Base-by-base conservation (phyloP, 53 echinoderm and acorn worm genomes). In the Actinopyga echinites region DNA sequence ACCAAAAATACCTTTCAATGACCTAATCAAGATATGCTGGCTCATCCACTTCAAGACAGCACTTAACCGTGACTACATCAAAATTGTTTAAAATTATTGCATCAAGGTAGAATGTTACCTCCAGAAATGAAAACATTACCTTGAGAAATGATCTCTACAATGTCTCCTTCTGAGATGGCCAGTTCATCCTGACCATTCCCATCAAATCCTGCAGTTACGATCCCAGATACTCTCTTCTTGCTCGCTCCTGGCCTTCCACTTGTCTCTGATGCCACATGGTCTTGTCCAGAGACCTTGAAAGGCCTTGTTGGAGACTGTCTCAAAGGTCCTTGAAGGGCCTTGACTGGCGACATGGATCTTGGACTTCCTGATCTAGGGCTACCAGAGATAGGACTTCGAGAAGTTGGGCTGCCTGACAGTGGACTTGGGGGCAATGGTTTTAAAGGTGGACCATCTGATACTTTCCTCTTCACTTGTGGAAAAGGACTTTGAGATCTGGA, bases 131-230 rank as follows among this genome's bases (percentile, higher is more conserved):
- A n/a, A 49, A 17, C 0, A 49, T 49, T 64, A 83, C 88, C 83
- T 83, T 83, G 75, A 24, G 38, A 38, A 8, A 75, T 37, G 2
- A 88, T 30, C 2, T 64, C 34, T 35, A 88, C 56, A 20, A 88
- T 57, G 54, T 88, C 88, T 40, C 88, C 88, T 19, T 88, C 83
- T 3, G 65, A 33, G 4, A 88, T 35, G 28, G 83, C 45, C 7
- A 88, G 42, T 24, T 88, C 88, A 17, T 75, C 83, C 1, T 83
- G 64, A 12, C 20, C 45, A 34, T 34, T 37, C 15, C 54, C 75
- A 30, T 88, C 64, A 23, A 75, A 79, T 12, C 63, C n/a, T 6
- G 24, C 53, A 26, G 75, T 88, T 1, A 88, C 88, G 2, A 88
- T 69, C 11, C 75, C 83, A 1, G 88, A 55, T 30, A n/a, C 19